A percentile compares a stretch with the other conserved stretches of the same genome.
phyloP scores from a whole-genome alignment of 2,113 vertebrate species.

The Syrrhaptes paradoxus region DNA sequence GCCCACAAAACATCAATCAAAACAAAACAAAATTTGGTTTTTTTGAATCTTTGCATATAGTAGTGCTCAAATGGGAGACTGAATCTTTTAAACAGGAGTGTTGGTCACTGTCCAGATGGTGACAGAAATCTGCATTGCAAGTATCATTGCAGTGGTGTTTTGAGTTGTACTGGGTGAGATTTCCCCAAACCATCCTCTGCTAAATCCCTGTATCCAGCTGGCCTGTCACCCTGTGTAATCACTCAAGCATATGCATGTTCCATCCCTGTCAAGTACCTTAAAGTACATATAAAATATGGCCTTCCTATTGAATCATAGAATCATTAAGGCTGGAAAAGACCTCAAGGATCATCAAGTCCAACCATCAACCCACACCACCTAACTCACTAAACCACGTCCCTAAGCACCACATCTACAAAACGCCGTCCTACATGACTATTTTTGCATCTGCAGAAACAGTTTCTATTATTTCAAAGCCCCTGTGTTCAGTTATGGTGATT shows the following conservation, averaged over 20 bases:
- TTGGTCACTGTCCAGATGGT: too few species aligned
- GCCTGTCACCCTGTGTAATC: background rate
- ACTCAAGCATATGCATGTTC: background rate
- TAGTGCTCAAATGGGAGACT: background rate
- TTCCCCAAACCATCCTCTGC: background rate
- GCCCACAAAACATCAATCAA: background rate
- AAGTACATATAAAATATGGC: background rate
- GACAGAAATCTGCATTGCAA: background rate
- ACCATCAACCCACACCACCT: too few species aligned
- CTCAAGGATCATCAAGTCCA: too few species aligned
- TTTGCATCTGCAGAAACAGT: background rate
- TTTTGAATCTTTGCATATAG: background rate
- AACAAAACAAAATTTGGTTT: background rate
- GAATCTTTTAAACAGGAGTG: background rate
- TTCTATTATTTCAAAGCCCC: background rate
- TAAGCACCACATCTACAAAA: background rate
- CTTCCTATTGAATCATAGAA: too few species aligned
- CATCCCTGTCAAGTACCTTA: background rate
- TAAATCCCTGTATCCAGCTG: background rate
- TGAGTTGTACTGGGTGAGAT: background rate
- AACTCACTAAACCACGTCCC: too few species aligned
- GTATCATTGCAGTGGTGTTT: background rate
- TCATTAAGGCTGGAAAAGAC: too few species aligned
- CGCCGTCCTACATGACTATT: accelerated
- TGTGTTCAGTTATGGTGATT: background rate